phyloP scores from a whole-genome alignment of 2,797 vertebrate genomes.

The Spinibarbus caldwelli region DNA sequence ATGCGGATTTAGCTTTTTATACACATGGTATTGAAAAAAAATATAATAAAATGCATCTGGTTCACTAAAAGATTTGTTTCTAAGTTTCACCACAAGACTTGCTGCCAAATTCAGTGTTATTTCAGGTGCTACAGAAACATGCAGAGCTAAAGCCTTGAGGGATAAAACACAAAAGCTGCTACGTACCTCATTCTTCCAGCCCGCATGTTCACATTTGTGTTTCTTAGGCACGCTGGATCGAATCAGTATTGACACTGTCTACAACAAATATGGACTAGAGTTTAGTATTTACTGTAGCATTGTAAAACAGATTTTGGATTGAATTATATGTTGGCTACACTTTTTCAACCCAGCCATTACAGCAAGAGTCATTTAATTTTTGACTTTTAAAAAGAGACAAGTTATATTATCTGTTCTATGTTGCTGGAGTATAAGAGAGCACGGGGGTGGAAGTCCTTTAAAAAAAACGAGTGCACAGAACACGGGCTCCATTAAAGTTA shows the following conservation, averaged over 20 bases:
- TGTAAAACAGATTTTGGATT: constrained; percentile 7
- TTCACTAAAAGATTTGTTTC: constrained; percentile 8
- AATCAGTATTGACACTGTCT: constrained; percentile 55
- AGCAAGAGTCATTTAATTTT: constrained; percentile 11
- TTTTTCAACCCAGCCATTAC: constrained; percentile 11
- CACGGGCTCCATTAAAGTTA: constrained; percentile 60
- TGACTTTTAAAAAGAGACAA: constrained; percentile 18
- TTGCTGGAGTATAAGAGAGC: constrained; percentile 7
- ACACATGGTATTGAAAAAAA: background rate
- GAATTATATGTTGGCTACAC: background rate
- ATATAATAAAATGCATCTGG: constrained; percentile 15
- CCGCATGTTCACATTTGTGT: constrained; percentile 51
- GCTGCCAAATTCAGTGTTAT: constrained; percentile 51
- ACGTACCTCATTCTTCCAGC: constrained; percentile 9
- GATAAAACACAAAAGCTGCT: constrained; percentile 33
- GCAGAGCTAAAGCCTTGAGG: constrained; percentile 16
- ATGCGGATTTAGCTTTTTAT: background rate
- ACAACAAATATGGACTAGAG: background rate
- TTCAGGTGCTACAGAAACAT: constrained; percentile 52
- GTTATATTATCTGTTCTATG: constrained; percentile 30
- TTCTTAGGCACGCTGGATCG: constrained; percentile 40
- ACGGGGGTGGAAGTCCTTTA: constrained; percentile 39
- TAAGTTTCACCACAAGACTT: constrained; percentile 16
- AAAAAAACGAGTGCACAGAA: constrained; percentile 53
- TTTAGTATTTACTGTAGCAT: background rate